phyloP scores from a whole-genome alignment of 2,797 vertebrate genomes.

The Pseudopleuronectes americanus region DNA sequence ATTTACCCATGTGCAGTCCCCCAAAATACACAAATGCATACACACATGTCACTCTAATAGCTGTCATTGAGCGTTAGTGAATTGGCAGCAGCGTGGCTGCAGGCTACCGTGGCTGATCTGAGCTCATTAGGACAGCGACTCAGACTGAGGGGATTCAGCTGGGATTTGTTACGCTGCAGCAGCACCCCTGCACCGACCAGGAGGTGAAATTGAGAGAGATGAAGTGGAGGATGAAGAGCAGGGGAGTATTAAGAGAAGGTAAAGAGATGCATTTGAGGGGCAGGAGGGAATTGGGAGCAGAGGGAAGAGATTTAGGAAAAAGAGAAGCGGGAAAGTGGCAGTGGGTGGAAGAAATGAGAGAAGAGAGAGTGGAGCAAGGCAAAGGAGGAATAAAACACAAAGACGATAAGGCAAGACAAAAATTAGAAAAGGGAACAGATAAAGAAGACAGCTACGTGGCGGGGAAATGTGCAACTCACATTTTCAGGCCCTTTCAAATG shows the following conservation, averaged over 20 bases:
- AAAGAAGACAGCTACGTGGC: neutral
- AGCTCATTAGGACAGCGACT: constrained; percentile 71
- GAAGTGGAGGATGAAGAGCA: constrained; percentile 50
- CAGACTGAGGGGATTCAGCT: constrained; percentile 64
- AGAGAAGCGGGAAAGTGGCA: neutral
- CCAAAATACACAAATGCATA: constrained; percentile 1
- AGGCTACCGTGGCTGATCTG: constrained; percentile 62
- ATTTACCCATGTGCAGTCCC: neutral
- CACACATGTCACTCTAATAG: constrained; percentile 45
- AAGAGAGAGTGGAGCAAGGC: neutral
- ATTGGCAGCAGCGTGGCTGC: constrained; percentile 54
- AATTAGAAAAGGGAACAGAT: neutral
- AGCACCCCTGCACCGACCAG: constrained; percentile 37
- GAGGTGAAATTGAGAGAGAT: constrained; percentile 61
- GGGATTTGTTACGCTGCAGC: constrained; percentile 63
- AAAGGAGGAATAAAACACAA: neutral
- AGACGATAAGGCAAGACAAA: neutral
- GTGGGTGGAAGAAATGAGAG: neutral
- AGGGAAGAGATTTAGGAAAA: constrained; percentile 15
- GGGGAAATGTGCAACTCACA: neutral
- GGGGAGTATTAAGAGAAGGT: constrained; percentile 30
- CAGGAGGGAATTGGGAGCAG: constrained; percentile 35
- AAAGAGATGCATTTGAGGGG: constrained; percentile 24
- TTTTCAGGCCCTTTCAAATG: constrained; percentile 2
- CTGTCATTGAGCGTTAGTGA: constrained; percentile 52